These are phyloP conservation scores for Glyphotaelius pellucidus DNA, from an alignment of 2,888 invertebrate genomes.

Conservation along the genomic window DNA sequence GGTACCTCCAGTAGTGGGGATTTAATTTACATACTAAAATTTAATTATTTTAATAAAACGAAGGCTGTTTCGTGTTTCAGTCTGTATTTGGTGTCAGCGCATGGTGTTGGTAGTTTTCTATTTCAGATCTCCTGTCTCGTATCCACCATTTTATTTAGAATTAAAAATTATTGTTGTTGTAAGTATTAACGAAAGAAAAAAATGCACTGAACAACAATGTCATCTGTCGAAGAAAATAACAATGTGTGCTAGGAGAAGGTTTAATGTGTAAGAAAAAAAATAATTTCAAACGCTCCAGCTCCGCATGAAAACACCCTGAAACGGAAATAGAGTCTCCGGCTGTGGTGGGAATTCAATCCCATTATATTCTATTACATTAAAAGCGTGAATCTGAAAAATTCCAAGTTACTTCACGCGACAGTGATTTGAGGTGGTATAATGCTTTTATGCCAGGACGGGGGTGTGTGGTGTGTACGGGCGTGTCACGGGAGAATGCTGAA, in stretches of 20 bases:
- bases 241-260: background rate
- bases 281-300: background rate
- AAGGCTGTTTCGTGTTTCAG: no score
- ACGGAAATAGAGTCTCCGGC: slow-evolving; percentile 31
- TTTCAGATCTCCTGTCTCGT: no score
- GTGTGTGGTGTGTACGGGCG: background rate
- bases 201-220: background rate
- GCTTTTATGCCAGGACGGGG: slow-evolving; percentile 39
- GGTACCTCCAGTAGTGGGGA: no score
- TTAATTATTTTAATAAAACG: no score
- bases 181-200: no score
- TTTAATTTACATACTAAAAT: no score
- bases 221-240: background rate
- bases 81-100: no score
- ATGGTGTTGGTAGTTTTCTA: no score
- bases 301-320: background rate
- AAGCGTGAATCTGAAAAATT: slow-evolving; percentile 64
- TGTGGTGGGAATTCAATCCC: slow-evolving; percentile 58
- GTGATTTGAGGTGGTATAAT: slow-evolving; percentile 57
- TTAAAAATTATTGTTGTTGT: no score
- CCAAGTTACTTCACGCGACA: slow-evolving; percentile 62
- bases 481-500: background rate
- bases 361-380: slow-evolving; percentile 63
- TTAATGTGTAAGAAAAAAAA: background rate
- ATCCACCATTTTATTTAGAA: no score